Evolutionary conservation across 2,888 invertebrate species (phyloP).

Genomic region (Diplolepis rosae): DNA sequence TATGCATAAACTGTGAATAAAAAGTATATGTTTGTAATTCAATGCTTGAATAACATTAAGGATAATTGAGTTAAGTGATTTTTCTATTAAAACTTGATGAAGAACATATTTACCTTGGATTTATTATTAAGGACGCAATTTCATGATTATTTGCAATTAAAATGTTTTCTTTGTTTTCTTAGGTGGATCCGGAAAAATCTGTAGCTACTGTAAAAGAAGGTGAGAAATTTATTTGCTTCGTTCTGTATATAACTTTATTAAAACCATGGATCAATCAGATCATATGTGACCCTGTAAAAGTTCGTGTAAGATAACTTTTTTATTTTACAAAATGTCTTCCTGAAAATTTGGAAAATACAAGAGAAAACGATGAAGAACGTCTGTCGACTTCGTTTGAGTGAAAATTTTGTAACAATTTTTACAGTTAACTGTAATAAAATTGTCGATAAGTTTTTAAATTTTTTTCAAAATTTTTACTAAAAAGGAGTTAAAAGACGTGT

Average conservation of each 20-base stretch:
- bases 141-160: slow-evolving; percentile 52
- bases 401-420: no score
- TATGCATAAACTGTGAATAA: slow-evolving; percentile 3
- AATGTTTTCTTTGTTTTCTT: slow-evolving; percentile 61
- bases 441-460: no score
- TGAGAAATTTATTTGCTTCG: slow-evolving; percentile 75
- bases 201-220: slow-evolving; percentile 93
- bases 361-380: no score
- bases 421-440: no score
- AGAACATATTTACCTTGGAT: slow-evolving; percentile 1
- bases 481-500: no score
- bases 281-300: no score
- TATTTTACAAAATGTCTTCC: no score
- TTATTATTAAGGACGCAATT: slow-evolving; percentile 35
- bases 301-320: no score
- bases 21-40: background rate
- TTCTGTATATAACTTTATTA: background rate
- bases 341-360: no score
- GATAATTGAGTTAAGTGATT: slow-evolving; percentile 5
- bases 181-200: slow-evolving; percentile 85
- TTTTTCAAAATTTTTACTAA: no score
- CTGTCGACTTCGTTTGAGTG: no score
- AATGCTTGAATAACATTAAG: slow-evolving; percentile 4
- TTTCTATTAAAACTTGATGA: background rate
- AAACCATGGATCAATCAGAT: no score